phyloP scores from a whole-genome alignment of 2,113 vertebrate genomes.

The Capreolus pygargus region DNA sequence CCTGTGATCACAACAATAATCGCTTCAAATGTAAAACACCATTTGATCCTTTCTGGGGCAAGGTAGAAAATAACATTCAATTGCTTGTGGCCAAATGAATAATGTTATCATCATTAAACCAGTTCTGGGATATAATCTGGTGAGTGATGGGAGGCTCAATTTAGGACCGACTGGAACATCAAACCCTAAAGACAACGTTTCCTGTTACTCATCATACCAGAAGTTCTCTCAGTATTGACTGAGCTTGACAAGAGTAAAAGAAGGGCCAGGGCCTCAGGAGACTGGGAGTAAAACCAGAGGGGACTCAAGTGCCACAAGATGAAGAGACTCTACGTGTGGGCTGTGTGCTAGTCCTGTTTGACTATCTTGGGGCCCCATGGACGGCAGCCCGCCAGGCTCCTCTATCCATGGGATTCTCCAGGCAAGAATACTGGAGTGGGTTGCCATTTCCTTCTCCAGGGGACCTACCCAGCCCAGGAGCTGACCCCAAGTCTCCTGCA shows the following conservation, averaged over 20 bases:
- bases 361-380: not conserved
- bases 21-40: conserved; percentile 53
- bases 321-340: not conserved
- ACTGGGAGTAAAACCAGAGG: not conserved
- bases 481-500: no score
- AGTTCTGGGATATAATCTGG: not conserved
- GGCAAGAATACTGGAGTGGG: not conserved
- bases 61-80: conserved; percentile 37
- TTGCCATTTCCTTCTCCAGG: not conserved
- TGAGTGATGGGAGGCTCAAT: not conserved
- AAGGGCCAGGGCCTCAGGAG: not conserved
- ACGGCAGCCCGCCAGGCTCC: not conserved
- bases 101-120: conserved; percentile 24
- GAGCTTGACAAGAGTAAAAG: not conserved
- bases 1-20: not conserved
- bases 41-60: conserved; percentile 52
- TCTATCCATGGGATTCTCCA: not conserved
- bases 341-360: rapidly evolving
- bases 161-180: not conserved
- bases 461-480: not conserved
- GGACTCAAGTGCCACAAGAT: not conserved
- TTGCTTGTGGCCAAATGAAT: conserved; percentile 47
- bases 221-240: not conserved
- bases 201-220: rapidly evolving
- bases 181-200: not conserved